Base-by-base conservation (phyloP, 2,113 vertebrate species). In the Corythornis cristatus region DNA sequence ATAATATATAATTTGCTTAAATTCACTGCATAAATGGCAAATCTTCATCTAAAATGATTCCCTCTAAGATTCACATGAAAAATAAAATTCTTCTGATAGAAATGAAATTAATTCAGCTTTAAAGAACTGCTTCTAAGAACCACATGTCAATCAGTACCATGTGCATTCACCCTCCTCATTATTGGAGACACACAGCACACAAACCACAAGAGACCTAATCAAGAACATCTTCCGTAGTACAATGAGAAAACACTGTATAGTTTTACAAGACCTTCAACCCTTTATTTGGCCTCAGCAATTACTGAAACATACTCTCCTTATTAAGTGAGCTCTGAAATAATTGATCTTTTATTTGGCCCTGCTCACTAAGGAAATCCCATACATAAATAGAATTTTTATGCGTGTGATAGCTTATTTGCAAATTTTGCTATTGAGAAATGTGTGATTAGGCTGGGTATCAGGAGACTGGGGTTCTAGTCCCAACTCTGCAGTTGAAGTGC, bases 221-320 rank as follows among this genome's bases (percentile, higher is more conserved):
- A 96, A 66, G 79, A 94, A 85, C 79, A 66, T 91, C 75, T 73
- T 89, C 67, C 28, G 16, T 31, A 80, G 51, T 35, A 89, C 85
- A 94, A 85, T 54, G 64, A 93, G 67, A 62, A 93, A 96, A 80
- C 29, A 37, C 14, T 57, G 71, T 71, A 29, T 37, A 66, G 87
- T 95, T 97, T 56, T 96, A 78, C 93, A 68, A 53, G 89, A 95
- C 95, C 88, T 95, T 97, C 90, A 91, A 93, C 86, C 76, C 67
- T 29, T 29, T 80, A 58, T 64, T 3, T 92, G 80, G 84, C 93
- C 91, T 97, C 22, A 17, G 96, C 96, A 97, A 96, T 94, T 93
- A 91, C 89, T 58, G 84, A 91, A 93, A 97, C 95, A 96, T 79
- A 46, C 79, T 83, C 92, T 96, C 83, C 73, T 90, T 96, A 95